phyloP scores from a whole-genome alignment of 2,797 vertebrate species.

The Glyptemys insculpta region DNA sequence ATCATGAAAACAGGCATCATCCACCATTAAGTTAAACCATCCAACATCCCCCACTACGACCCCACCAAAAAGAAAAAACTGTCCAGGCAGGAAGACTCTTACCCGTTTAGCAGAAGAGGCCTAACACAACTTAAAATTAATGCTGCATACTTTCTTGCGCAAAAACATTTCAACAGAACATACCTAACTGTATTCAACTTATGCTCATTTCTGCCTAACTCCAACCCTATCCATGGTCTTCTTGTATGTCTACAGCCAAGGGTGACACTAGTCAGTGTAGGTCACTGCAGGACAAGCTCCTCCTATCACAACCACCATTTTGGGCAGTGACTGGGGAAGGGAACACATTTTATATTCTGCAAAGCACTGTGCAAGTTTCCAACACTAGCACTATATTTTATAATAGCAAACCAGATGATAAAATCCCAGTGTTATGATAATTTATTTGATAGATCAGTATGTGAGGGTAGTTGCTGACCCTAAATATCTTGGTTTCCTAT shows the following conservation, averaged over 20 bases:
- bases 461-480: background rate
- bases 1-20: background rate
- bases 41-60: background rate
- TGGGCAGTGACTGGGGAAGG: constrained; percentile 56
- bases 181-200: background rate
- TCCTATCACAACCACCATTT: constrained; percentile 77
- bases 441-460: background rate
- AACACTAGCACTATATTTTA: background rate
- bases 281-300: constrained; percentile 9
- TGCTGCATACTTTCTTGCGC: background rate
- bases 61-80: background rate
- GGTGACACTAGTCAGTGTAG: background rate
- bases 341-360: background rate
- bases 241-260: background rate
- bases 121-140: background rate
- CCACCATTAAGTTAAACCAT: background rate
- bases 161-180: background rate
- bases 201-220: background rate
- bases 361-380: background rate
- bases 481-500: background rate
- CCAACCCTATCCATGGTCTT: background rate
- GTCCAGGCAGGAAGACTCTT: background rate
- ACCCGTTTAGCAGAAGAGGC: background rate
- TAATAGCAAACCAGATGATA: background rate
- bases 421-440: background rate